Percentiles rank a stretch among this genome's conserved stretches.
Evolutionary conservation across 2,797 vertebrate species (phyloP).

Genomic region (Cossypha caffra): DNA sequence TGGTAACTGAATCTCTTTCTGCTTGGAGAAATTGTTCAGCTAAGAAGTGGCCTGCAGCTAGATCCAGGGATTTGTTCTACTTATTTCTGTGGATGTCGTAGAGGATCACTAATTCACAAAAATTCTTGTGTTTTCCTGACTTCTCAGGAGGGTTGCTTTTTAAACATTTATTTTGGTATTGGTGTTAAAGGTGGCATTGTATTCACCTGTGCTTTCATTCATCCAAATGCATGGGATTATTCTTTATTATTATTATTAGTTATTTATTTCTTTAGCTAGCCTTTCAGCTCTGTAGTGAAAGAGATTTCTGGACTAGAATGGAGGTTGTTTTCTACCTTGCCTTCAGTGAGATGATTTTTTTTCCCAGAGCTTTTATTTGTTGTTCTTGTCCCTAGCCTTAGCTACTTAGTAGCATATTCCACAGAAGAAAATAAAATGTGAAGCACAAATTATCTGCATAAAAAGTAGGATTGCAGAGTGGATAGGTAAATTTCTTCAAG

Average conservation of each 20-base stretch:
- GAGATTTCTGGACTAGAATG: background rate
- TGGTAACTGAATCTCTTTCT: background rate
- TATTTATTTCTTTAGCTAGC: background rate
- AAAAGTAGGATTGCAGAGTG: background rate
- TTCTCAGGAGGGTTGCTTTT: background rate
- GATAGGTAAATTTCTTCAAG: background rate
- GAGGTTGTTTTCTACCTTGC: background rate
- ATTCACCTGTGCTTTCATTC: background rate
- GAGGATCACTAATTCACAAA: background rate
- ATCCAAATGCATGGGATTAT: background rate
- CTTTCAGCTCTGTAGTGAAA: background rate
- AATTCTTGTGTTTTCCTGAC: background rate
- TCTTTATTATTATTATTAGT: too few species aligned
- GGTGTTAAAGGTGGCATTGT: background rate
- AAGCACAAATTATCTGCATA: background rate
- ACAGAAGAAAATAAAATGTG: background rate
- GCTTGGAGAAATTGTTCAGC: background rate
- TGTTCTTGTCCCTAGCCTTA: background rate
- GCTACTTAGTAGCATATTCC: background rate
- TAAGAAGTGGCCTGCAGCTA: background rate
- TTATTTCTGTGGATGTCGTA: background rate
- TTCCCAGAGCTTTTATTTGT: background rate
- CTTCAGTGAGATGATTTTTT: background rate
- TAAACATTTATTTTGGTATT: background rate
- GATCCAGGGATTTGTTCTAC: background rate